Conservation (phyloP, 2,888 invertebrate species). For the Adela reaumurella region DNA sequence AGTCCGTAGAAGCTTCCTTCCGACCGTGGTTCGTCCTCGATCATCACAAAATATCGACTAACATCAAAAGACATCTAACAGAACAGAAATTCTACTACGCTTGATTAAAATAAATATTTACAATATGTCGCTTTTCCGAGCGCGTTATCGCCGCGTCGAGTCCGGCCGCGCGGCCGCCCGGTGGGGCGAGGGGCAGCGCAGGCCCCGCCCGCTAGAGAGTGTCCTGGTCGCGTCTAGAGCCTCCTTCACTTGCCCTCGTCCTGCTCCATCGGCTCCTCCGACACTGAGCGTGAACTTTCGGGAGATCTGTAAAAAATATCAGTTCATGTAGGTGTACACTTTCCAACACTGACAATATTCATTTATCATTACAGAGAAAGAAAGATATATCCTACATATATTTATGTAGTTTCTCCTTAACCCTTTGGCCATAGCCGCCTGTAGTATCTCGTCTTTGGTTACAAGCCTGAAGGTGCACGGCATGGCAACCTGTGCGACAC, state of each 20-base stretch:
- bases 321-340: too few species aligned
- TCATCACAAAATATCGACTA: not conserved
- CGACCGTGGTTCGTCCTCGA: not conserved
- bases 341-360: too few species aligned
- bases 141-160: too few species aligned
- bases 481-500: too few species aligned
- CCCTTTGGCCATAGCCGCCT: too few species aligned
- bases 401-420: too few species aligned
- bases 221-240: not conserved
- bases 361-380: too few species aligned
- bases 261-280: conserved; percentile 82
- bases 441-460: too few species aligned
- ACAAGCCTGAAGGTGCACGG: too few species aligned
- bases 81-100: conserved; percentile 1
- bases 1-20: not conserved
- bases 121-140: too few species aligned
- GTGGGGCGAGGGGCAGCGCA: conserved; percentile 7
- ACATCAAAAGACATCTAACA: conserved; percentile 2
- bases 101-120: not conserved
- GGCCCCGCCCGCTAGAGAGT: not conserved
- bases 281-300: conserved; percentile 65
- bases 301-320: conserved; percentile 45
- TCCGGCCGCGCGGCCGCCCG: too few species aligned
- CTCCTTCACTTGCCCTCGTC: conserved; percentile 69
- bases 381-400: too few species aligned